Conservation (phyloP, 2,888 invertebrate species). For the Cerastis leucographa region DNA sequence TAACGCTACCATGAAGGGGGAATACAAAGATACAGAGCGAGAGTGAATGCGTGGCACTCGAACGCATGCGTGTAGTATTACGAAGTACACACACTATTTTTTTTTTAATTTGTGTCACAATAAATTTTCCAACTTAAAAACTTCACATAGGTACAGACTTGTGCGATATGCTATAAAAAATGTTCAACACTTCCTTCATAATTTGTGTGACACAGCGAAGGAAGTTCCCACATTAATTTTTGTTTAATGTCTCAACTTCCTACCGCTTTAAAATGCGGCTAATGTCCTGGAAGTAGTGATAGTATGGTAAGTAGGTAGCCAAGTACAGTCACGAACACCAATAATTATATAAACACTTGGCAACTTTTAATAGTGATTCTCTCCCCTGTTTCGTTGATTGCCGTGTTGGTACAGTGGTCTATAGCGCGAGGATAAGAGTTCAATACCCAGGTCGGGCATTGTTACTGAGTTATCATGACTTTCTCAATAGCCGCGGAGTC, state of each 20-base stretch:
- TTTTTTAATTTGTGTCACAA: too few relatives aligned
- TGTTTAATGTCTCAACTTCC: constrained; percentile 53
- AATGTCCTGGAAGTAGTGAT: constrained; percentile 58
- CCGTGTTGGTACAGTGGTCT: too few relatives aligned
- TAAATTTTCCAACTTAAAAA: background rate
- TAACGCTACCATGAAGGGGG: too few relatives aligned
- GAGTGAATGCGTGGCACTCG: too few relatives aligned
- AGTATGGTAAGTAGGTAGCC: constrained; percentile 14
- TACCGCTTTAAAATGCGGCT: constrained; percentile 41
- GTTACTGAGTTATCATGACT: too few relatives aligned
- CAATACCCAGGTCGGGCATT: too few relatives aligned
- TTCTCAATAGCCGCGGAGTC: too few relatives aligned
- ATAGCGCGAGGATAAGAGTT: too few relatives aligned
- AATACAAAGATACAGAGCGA: too few relatives aligned
- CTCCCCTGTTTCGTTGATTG: too few relatives aligned
- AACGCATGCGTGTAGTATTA: too few relatives aligned
- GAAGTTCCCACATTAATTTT: constrained; percentile 52
- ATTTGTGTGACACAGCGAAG: background rate
- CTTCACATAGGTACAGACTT: background rate
- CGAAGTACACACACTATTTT: too few relatives aligned
- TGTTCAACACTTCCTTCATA: background rate
- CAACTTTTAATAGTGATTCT: background rate
- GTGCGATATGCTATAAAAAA: background rate
- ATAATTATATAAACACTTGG: background rate
- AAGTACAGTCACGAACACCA: background rate